Conservation (phyloP, 2,888 invertebrate genomes). For the Apoda limacodes region DNA sequence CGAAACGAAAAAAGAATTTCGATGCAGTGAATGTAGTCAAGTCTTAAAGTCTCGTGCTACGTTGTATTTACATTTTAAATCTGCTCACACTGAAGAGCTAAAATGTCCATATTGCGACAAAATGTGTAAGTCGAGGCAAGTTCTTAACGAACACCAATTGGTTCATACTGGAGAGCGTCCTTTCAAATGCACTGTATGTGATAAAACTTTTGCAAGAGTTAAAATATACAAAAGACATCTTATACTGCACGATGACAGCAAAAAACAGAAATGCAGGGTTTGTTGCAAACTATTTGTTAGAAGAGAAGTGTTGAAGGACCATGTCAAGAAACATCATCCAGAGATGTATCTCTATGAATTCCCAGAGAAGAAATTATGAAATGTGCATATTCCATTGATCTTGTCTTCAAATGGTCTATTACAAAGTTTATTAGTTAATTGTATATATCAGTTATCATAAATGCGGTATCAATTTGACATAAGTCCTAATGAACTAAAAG, state of each 20-base stretch:
- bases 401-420: too few relatives aligned
- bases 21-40: constrained; percentile 43
- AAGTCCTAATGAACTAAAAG: too few relatives aligned
- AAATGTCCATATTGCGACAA: neutral
- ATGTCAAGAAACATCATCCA: constrained; percentile 14
- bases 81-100: constrained; percentile 42
- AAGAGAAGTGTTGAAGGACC: constrained; percentile 3
- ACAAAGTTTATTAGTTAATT: too few relatives aligned
- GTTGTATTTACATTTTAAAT: constrained; percentile 39
- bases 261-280: constrained; percentile 1
- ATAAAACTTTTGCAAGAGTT: neutral
- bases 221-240: constrained; percentile 13
- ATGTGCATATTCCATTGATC: too few relatives aligned
- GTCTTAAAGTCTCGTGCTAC: constrained; percentile 39
- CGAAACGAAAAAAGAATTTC: constrained; percentile 32
- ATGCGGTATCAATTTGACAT: too few relatives aligned
- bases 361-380: too few relatives aligned
- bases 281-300: constrained; percentile 6
- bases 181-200: neutral
- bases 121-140: neutral
- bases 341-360: too few relatives aligned
- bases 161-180: neutral
- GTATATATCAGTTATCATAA: too few relatives aligned
- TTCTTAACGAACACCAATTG: neutral
- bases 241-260: constrained; percentile 10